Conservation (phyloP, 2,797 vertebrate species). For the Fistularia commersonii region DNA sequence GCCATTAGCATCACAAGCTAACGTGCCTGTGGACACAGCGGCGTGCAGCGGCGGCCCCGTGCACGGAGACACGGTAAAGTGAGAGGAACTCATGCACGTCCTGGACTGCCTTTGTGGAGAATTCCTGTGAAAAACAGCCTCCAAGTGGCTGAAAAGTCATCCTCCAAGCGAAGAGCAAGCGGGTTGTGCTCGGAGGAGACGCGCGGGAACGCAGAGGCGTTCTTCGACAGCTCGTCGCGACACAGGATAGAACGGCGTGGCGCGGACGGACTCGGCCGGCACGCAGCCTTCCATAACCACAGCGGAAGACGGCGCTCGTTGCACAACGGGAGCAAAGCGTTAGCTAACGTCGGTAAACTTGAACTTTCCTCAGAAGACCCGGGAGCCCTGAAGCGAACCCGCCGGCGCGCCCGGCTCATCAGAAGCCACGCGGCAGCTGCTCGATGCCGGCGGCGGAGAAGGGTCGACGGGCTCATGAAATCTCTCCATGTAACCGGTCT, state of each 20-base stretch:
- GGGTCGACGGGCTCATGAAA: neutral
- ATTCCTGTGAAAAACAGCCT: slow-evolving; percentile 6
- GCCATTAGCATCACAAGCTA: slow-evolving; percentile 64
- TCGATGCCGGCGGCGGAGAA: neutral
- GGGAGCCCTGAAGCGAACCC: slow-evolving; percentile 15
- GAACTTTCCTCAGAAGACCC: slow-evolving; percentile 34
- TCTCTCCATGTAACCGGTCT: too few species aligned
- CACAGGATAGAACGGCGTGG: slow-evolving; percentile 8
- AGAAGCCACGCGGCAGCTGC: slow-evolving; percentile 35
- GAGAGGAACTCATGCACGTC: slow-evolving; percentile 27
- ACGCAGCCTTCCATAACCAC: slow-evolving; percentile 45
- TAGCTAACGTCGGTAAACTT: slow-evolving; percentile 55
- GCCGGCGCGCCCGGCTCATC: slow-evolving; percentile 49
- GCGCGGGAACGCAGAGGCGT: neutral
- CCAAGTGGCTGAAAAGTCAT: too few species aligned
- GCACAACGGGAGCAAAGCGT: slow-evolving; percentile 48
- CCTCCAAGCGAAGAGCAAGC: too few species aligned
- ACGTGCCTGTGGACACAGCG: slow-evolving; percentile 33
- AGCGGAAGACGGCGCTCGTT: slow-evolving; percentile 34
- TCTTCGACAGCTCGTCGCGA: neutral
- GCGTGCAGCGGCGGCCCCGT: slow-evolving; percentile 10
- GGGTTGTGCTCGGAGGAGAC: too few species aligned
- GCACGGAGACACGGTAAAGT: slow-evolving; percentile 21
- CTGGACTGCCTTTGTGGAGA: slow-evolving; percentile 8
- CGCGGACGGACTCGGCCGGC: slow-evolving; percentile 26